phyloP scores from a whole-genome alignment of 2,888 invertebrate genomes.

The Selenia dentaria region DNA sequence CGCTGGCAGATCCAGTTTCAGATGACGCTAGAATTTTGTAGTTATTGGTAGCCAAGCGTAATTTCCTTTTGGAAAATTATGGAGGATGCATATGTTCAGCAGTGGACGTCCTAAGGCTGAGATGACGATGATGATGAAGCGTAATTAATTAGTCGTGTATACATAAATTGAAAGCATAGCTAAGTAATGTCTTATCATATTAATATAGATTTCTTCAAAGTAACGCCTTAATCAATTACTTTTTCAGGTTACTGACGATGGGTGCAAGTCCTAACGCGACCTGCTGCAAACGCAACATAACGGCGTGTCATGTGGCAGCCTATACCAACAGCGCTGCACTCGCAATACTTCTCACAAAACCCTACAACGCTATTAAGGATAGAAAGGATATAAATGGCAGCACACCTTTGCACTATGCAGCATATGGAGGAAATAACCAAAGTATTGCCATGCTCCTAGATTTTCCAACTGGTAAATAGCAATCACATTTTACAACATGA shows the following conservation, averaged over 20 bases:
- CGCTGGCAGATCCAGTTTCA: no score
- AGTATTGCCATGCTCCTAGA: conserved; percentile 47
- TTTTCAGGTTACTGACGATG: conserved; percentile 38
- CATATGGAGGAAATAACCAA: conserved; percentile 51
- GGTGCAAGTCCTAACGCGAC: conserved; percentile 44
- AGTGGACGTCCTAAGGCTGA: no score
- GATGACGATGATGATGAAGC: no score
- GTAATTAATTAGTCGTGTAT: no score
- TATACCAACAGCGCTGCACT: conserved; percentile 52
- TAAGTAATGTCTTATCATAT: no score
- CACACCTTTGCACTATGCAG: conserved; percentile 65
- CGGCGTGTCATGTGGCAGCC: conserved; percentile 57
- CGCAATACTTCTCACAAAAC: conserved; percentile 45
- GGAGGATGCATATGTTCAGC: no score
- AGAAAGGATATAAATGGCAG: conserved; percentile 55
- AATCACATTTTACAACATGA: no score
- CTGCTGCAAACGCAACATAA: conserved; percentile 36
- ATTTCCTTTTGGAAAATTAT: no score
- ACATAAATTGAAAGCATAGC: no score
- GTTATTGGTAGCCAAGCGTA: no score
- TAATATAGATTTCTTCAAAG: no score
- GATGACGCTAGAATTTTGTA: no score
- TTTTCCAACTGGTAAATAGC: conserved; percentile 40
- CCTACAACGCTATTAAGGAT: conserved; percentile 42
- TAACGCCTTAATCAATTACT: background rate